Evolutionary conservation across 1,140 invertebrate species (phyloP), one percentile per base, ranked within the genome.

Genomic region (Uloborus diversus): DNA sequence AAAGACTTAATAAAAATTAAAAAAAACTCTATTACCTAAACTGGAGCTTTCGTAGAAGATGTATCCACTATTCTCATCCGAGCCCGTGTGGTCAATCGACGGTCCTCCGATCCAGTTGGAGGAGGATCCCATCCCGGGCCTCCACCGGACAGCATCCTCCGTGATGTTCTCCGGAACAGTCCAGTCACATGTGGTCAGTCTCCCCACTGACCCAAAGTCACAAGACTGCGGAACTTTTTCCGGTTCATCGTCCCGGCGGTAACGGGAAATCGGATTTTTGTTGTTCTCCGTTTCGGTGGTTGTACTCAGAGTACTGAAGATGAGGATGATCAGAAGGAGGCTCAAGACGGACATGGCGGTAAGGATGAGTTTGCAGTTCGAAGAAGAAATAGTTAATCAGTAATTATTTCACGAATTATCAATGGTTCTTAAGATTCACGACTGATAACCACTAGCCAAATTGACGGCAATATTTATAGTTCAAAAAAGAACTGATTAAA

Each of bases 41-140:
- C 80, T 0, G 23, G 90, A 92, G 1, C 90, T 91, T 82, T 92
- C 91, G 80, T 91, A 86, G 70, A 91, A 90, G 7, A 89, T 88
- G 78, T 91, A 92, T 1, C 91, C 91, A 59, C 87, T 89, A 89
- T 87, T 88, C 17, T 86, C 84, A 23, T 88, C 85, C 59, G 84
- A 69, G 11, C 81, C 76, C 3, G 83, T 89, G 0, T 89, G 86
- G 85, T 91, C 91, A 13, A 83, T 84, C 0, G 86, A 37, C 9
- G 91, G 91, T 13, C 91, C 91, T 37, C 91, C 91, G 11, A 91
- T 82, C 90, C 90, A 91, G 84, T 90, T 91, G 7, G 88, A 87
- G 33, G 87, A 85, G 17, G 86, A 65, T 11, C 90, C 90, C 9
- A 78, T 81, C 0, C 75, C 81, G 4, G 62, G 71, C 11, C 33